Evolutionary conservation across 2,113 vertebrate genomes (phyloP), one percentile per base, ranked within the genome.

Genomic region (Cryptomyrus ogoouensis): DNA sequence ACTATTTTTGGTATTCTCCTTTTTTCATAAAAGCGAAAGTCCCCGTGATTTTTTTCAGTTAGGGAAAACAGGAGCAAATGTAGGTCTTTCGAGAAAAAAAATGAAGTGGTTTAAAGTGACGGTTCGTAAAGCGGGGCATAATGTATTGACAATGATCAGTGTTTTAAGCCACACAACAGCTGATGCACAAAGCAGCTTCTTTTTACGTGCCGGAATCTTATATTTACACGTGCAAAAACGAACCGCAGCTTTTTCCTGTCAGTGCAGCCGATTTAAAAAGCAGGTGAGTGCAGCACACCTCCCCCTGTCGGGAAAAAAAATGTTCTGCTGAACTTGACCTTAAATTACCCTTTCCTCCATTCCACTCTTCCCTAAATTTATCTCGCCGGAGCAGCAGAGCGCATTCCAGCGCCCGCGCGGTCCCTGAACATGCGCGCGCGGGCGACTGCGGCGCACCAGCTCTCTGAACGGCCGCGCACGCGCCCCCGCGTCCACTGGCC

Each of bases 351-450:
- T 58, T 91, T 70, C 89, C 86, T 91, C 91, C 92, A 85, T 62
- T 91, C 90, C 84, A 90, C 88, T 92, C 89, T 92, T 92, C 91
- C 88, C 90, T 90, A 93, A 91, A 92, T 91, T 93, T 93, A 92
- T 92, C 89, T 90, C 91, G 91, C 91, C n/a, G 88, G 91, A 90
- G 90, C 91, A 89, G 88, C 80, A 83, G 88, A 90, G 91, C 89
- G 90, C 93, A 94, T 94, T 94, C 93, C 92, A 88, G 87, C 87
- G 88, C 77, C n/a, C 58, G 86, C 88, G 91, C 92, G 93, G 92
- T 92, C 91, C 92, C 90, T 52, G 90, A 91, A 90, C 89, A 86
- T 87, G 83, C 89, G 91, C 83, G 84, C 85, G 87, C 52, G 87
- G 88, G 35, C 56, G 39, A 27, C n/a, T 62, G 56, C 56, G 21